phyloP scores from a whole-genome alignment of 2,797 vertebrate genomes.

The Dryobates pubescens region DNA sequence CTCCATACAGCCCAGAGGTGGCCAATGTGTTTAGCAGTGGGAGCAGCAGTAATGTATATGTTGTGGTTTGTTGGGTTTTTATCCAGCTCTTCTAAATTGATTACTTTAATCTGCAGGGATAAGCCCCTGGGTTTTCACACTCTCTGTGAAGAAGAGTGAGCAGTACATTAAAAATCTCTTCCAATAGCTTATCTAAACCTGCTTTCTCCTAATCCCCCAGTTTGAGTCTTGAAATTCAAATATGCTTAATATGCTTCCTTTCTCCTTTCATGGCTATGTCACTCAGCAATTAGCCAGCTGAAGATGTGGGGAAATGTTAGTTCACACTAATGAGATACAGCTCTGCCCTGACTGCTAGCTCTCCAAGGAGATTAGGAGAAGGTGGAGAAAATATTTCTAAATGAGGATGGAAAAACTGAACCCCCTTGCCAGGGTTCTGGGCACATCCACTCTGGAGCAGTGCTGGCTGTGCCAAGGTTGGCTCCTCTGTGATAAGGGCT shows the following conservation, averaged over 20 bases:
- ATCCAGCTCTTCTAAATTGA: not conserved
- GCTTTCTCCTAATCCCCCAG: not conserved
- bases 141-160: not conserved
- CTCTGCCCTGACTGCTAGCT: not conserved
- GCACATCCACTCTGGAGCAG: not conserved
- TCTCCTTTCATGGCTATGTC: not conserved
- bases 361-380: not conserved
- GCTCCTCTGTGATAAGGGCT: not conserved
- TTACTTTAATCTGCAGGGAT: not conserved
- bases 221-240: constrained; percentile 4
- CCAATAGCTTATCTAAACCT: not conserved
- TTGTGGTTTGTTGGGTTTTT: not conserved
- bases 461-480: not conserved
- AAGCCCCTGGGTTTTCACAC: not conserved
- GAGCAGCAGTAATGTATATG: not conserved
- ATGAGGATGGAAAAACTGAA: not conserved
- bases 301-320: not conserved
- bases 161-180: not conserved
- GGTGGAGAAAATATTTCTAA: not conserved
- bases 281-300: not conserved
- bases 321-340: not conserved
- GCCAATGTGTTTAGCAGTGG: not conserved
- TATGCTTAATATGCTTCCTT: not conserved
- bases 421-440: not conserved
- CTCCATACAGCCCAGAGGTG: not conserved